A percentile compares a stretch with the other conserved stretches of the same genome.
phyloP scores from a whole-genome alignment of 1,140 invertebrate genomes.

The Papilio xuthus region DNA sequence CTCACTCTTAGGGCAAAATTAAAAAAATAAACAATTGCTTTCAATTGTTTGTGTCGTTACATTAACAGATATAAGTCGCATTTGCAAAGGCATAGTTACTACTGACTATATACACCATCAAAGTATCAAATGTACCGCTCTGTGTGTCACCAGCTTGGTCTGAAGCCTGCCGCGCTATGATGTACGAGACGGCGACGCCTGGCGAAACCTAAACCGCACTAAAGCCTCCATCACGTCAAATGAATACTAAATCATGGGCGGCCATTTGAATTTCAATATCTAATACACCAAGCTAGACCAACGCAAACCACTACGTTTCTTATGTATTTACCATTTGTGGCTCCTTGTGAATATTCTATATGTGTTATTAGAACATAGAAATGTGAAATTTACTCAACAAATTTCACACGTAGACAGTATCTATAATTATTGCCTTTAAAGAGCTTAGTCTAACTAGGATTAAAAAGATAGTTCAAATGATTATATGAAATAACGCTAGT shows the following conservation, averaged over 20 bases:
- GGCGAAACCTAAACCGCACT: constrained; percentile 78
- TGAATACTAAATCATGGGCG: constrained; percentile 78
- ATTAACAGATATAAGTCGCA: not conserved
- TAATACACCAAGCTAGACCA: constrained; percentile 41
- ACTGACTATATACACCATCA: not conserved
- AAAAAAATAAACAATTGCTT: too few species aligned
- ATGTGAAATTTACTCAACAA: not conserved
- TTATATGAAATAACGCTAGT: too few species aligned
- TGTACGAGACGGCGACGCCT: constrained; percentile 78
- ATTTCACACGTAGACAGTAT: not conserved
- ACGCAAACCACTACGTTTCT: constrained; percentile 43
- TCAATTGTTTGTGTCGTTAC: too few species aligned
- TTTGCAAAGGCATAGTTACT: not conserved
- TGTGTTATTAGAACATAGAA: not conserved
- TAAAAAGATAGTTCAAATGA: too few species aligned
- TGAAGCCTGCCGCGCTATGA: constrained; percentile 73
- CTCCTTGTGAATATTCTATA: not conserved
- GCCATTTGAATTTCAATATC: constrained; percentile 80
- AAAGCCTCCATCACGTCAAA: constrained; percentile 79
- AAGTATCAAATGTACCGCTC: constrained; percentile 15
- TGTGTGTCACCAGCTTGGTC: constrained; percentile 51
- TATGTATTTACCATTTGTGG: constrained; percentile 1
- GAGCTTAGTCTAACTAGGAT: too few species aligned
- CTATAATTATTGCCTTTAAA: too few species aligned
- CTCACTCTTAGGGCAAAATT: too few species aligned